These are phyloP conservation scores for Heterodera filipjevi DNA, from an alignment of 2,888 invertebrate species.

Conservation along the genomic window DNA sequence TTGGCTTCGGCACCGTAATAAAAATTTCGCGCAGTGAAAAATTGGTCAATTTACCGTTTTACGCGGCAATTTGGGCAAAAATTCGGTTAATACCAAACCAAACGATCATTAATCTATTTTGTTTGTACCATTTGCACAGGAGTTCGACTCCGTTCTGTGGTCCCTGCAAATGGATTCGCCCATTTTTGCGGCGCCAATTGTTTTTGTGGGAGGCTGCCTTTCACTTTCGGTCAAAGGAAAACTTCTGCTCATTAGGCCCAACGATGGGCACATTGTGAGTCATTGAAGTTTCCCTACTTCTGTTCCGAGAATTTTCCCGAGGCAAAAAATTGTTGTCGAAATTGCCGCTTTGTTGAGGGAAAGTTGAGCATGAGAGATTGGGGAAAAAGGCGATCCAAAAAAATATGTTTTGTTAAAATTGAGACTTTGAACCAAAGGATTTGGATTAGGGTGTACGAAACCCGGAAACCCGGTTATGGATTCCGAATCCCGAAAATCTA, in stretches of 20 bases:
- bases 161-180: neutral
- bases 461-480: too few species aligned
- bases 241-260: neutral
- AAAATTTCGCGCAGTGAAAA: too few species aligned
- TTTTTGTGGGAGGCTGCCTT: neutral
- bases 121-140: neutral
- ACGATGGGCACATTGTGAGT: slow-evolving; percentile 9
- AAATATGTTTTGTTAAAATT: too few species aligned
- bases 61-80: neutral
- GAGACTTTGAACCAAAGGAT: too few species aligned
- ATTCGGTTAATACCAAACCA: neutral
- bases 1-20: too few species aligned
- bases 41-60: neutral
- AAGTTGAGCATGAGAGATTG: too few species aligned
- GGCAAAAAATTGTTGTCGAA: too few species aligned
- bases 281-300: neutral
- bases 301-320: neutral
- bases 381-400: too few species aligned
- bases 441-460: too few species aligned
- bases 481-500: too few species aligned
- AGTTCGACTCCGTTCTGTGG: slow-evolving; percentile 12
- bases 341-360: neutral
- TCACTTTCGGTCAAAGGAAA: slow-evolving; percentile 18
- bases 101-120: neutral
- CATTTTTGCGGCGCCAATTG: slow-evolving; percentile 19